These are phyloP conservation scores for Lochmaea crataegi DNA, from an alignment of 2,888 invertebrate species.

Conservation along the genomic window DNA sequence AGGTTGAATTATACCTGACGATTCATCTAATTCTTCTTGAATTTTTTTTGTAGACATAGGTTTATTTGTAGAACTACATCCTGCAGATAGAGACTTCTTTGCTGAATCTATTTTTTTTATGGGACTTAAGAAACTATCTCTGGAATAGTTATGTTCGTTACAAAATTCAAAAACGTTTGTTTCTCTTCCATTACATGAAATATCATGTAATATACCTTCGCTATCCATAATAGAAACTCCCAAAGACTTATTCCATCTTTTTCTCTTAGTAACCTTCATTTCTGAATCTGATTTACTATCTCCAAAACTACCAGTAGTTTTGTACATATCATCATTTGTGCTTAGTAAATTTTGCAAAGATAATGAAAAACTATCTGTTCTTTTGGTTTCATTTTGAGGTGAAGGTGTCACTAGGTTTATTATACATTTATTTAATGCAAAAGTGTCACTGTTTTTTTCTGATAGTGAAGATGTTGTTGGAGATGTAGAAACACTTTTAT, in stretches of 20 bases:
- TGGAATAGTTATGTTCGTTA: neutral
- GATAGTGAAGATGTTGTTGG: neutral
- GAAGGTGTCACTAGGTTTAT: slow-evolving; percentile 16
- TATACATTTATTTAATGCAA: neutral
- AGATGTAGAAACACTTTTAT: neutral
- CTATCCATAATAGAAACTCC: slow-evolving; percentile 33
- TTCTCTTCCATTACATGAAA: slow-evolving; percentile 23
- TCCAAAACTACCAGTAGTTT: neutral
- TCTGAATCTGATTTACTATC: neutral
- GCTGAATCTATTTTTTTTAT: slow-evolving; percentile 1
- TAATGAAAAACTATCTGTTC: neutral
- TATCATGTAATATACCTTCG: slow-evolving; percentile 23
- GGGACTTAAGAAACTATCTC: slow-evolving; percentile 5
- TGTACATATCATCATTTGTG: neutral
- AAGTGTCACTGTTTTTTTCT: neutral
- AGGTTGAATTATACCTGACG: neutral
- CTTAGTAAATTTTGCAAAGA: neutral
- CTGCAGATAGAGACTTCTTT: neutral
- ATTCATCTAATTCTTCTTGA: neutral
- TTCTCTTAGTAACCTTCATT: slow-evolving; percentile 31
- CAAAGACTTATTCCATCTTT: slow-evolving; percentile 36
- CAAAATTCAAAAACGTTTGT: neutral
- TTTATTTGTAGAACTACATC: neutral
- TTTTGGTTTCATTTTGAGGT: neutral
- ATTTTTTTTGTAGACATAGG: neutral